Conservation (phyloP, 2,888 invertebrate genomes). For the Celastrina argiolus region DNA sequence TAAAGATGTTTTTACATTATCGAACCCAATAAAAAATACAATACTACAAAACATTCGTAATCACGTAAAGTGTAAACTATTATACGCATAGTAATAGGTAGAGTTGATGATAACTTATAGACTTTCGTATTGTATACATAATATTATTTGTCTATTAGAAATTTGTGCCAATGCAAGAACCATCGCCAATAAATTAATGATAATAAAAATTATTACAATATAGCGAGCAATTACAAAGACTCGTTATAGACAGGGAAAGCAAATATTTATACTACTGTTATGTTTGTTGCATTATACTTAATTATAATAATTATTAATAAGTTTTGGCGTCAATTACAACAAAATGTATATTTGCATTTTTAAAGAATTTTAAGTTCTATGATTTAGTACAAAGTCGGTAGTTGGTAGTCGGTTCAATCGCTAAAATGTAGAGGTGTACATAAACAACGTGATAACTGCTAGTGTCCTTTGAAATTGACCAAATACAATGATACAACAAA, state of each 20-base stretch:
- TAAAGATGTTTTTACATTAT: constrained; percentile 49
- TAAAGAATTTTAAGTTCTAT: too few relatives aligned
- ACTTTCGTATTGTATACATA: background rate
- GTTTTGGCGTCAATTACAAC: too few relatives aligned
- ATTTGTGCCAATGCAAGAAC: background rate
- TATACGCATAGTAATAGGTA: too few relatives aligned
- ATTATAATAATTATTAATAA: too few relatives aligned
- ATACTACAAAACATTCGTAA: background rate
- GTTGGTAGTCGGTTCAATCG: too few relatives aligned
- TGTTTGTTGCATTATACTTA: too few relatives aligned
- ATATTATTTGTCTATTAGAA: background rate
- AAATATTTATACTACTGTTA: background rate
- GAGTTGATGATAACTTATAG: too few relatives aligned
- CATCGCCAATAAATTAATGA: background rate
- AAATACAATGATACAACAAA: too few relatives aligned
- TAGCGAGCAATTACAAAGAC: background rate
- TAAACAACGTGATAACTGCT: background rate
- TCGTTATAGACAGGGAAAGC: background rate
- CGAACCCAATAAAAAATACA: background rate
- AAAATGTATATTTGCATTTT: too few relatives aligned
- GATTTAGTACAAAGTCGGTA: too few relatives aligned
- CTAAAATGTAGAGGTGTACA: background rate
- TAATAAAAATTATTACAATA: background rate
- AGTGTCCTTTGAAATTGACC: background rate
- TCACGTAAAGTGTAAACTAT: too few relatives aligned